Conservation (phyloP, 2,113 vertebrate species). For the Poeciliopsis occidentalis region DNA sequence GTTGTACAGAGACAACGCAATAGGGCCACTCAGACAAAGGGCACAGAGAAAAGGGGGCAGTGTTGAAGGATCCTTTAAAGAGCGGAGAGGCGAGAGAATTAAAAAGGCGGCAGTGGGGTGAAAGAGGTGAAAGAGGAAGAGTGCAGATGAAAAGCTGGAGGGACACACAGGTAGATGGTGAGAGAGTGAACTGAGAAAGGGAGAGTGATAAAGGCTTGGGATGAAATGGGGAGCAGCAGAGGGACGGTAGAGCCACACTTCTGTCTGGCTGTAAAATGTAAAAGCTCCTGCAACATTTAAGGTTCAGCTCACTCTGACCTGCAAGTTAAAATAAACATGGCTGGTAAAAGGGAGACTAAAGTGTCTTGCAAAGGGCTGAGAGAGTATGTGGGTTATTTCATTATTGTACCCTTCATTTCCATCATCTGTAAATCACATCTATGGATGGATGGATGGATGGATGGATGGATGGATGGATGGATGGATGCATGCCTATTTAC, state of each 20-base stretch:
- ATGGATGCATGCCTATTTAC: too few species aligned
- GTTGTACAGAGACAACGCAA: conserved; percentile 53
- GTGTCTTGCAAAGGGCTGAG: conserved; percentile 13
- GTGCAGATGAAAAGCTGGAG: conserved; percentile 43
- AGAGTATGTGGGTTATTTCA: conserved; percentile 38
- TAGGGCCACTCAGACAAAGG: conserved; percentile 44
- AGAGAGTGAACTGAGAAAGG: conserved; percentile 30
- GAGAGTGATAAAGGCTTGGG: conserved; percentile 29
- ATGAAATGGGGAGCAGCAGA: conserved; percentile 36
- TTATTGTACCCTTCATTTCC: conserved; percentile 23
- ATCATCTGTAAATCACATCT: neutral
- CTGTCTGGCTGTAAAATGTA: conserved; percentile 36
- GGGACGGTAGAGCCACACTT: conserved; percentile 9
- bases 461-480: too few species aligned
- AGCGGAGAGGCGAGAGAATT: neutral
- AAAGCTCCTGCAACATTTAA: conserved; percentile 51
- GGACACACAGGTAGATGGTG: conserved; percentile 34
- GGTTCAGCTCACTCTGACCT: conserved; percentile 42
- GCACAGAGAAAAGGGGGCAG: conserved; percentile 14
- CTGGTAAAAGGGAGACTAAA: conserved; percentile 28
- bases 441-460: too few species aligned
- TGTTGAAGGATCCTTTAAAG: conserved; percentile 13
- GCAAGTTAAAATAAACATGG: conserved; percentile 40
- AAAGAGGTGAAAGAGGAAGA: conserved; percentile 33
- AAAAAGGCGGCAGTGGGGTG: conserved; percentile 13